Conservation (phyloP, 1,140 invertebrate species). For the Whitmania pigra region DNA sequence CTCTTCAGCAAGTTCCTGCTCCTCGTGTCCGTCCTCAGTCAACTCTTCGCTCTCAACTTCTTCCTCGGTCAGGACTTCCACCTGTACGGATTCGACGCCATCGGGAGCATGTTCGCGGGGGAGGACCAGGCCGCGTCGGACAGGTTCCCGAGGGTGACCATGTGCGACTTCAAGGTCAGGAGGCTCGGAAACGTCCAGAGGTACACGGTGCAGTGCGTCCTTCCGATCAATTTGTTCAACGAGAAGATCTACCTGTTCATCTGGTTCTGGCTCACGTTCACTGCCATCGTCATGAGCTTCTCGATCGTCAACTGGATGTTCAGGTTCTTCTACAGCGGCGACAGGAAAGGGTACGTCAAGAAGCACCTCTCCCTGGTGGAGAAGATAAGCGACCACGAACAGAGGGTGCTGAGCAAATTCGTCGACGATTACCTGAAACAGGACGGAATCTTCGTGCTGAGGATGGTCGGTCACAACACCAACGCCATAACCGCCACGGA, state of each 20-base stretch:
- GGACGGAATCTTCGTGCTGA: conserved; percentile 42
- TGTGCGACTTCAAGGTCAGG: conserved; percentile 42
- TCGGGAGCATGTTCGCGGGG: conserved; percentile 36
- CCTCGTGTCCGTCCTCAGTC: conserved; percentile 44
- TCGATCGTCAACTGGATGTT: conserved; percentile 41
- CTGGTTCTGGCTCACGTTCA: conserved; percentile 27
- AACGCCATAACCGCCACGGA: conserved; percentile 21
- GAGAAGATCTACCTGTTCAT: conserved; percentile 28
- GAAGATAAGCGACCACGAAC: conserved; percentile 21
- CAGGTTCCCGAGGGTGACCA: conserved; percentile 44
- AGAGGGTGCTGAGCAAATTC: conserved; percentile 29
- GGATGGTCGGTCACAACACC: conserved; percentile 42
- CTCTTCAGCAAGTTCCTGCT: conserved; percentile 46
- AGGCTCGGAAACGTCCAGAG: conserved; percentile 41
- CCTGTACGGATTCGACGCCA: conserved; percentile 45
- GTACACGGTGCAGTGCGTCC: conserved; percentile 39
- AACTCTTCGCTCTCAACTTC: conserved; percentile 45
- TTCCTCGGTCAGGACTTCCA: conserved; percentile 46
- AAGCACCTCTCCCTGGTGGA: conserved; percentile 26
- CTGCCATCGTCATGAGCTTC: conserved; percentile 32
- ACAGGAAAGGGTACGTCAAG: conserved; percentile 26
- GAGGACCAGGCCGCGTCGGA: conserved; percentile 36
- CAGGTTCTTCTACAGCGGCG: conserved; percentile 26
- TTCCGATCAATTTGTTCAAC: conserved; percentile 31
- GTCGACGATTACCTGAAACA: conserved; percentile 36